Conservation (phyloP, 1,140 invertebrate genomes). For the Heliconius nattereri region DNA sequence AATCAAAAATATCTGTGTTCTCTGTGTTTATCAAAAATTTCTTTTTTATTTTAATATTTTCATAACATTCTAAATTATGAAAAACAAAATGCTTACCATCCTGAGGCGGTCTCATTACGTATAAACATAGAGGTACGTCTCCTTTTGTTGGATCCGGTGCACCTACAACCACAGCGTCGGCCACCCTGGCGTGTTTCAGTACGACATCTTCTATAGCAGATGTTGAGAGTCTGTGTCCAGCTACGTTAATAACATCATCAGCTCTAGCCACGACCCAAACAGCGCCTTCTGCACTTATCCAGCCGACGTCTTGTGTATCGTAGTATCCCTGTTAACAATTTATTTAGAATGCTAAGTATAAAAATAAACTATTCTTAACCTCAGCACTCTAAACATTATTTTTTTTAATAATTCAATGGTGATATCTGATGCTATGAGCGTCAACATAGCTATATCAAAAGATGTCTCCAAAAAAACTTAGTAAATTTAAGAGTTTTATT, state of each 20-base stretch:
- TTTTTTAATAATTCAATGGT: no score
- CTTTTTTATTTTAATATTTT: no score
- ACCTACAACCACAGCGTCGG: constrained; percentile 93
- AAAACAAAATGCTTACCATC: constrained; percentile 65
- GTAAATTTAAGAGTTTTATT: background rate
- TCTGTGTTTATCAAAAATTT: no score
- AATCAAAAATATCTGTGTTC: no score
- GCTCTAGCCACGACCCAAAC: constrained; percentile 93
- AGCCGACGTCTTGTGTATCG: constrained; percentile 97
- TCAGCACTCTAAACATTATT: no score
- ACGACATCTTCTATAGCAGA: constrained; percentile 94
- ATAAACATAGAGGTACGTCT: constrained; percentile 93
- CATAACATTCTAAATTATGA: no score
- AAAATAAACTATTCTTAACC: no score
- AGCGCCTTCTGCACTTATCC: constrained; percentile 91
- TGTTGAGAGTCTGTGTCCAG: constrained; percentile 94
- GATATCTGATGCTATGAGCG: no score
- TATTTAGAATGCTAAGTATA: no score
- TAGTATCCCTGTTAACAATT: constrained; percentile 90
- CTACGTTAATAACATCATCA: constrained; percentile 98
- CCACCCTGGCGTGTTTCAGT: constrained; percentile 89
- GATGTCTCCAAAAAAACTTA: no score
- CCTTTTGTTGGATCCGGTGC: constrained; percentile 94
- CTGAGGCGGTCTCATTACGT: constrained; percentile 85
- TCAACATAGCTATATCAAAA: no score